These are phyloP conservation scores for Chaetura pelagica DNA, from an alignment of 2,113 vertebrate genomes.

Conservation along the genomic window DNA sequence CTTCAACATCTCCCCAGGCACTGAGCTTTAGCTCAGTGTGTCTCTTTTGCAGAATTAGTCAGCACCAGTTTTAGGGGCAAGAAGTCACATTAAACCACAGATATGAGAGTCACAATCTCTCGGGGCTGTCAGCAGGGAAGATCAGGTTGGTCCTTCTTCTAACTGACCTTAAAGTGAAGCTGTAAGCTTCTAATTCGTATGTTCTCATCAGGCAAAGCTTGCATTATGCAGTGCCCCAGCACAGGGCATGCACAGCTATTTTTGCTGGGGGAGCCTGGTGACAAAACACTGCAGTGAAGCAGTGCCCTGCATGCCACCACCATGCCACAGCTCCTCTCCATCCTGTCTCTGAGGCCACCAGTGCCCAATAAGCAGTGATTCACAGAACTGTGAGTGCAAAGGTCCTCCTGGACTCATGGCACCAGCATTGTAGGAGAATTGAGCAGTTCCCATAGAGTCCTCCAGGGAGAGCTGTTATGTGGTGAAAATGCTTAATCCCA, in stretches of 20 bases:
- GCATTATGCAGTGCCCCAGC: background rate
- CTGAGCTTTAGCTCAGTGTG: background rate
- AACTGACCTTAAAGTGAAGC: background rate
- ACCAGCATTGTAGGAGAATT: background rate
- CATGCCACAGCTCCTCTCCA: background rate
- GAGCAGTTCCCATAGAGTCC: background rate
- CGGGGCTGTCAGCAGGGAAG: background rate
- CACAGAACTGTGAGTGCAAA: background rate
- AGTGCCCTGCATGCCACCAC: background rate
- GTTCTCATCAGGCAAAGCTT: background rate
- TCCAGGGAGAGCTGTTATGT: background rate
- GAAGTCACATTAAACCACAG: background rate
- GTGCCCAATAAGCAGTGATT: background rate
- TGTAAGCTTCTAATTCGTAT: background rate
- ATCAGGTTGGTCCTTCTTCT: background rate
- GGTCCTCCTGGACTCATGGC: background rate
- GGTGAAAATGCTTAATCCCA: background rate
- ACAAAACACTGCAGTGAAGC: background rate
- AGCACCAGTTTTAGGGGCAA: background rate
- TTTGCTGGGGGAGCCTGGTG: background rate
- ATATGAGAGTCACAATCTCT: background rate
- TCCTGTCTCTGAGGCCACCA: background rate
- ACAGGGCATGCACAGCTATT: background rate
- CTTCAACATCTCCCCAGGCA: background rate
- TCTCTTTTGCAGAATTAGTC: background rate